Evolutionary conservation across 1,140 invertebrate species (phyloP), one percentile per base, ranked within the genome.

Genomic region (Arctopsyche grandis): DNA sequence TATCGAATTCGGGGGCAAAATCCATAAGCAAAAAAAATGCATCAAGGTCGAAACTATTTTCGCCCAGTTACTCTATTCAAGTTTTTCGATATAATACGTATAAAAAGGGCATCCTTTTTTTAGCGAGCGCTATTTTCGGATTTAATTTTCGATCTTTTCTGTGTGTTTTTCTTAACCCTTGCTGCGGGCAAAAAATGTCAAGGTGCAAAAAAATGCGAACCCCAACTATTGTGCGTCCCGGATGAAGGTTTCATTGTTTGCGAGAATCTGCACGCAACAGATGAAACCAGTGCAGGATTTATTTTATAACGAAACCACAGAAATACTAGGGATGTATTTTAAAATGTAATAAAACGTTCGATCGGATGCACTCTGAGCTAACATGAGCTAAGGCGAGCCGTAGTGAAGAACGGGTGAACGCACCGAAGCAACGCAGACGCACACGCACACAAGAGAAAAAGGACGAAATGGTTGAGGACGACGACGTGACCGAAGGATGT

Each of bases 111-210:
- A 69, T 77, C 69, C 75, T 81, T 75, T 81, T 81, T 81, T 79
- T 79, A 79, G 74, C 70, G 78, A 22, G 46, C 48, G 16, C 74
- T 69, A 46, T 80, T 74, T 48, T 77, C 63, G 14, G 48, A 58
- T 78, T 78, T 81, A 79, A 81, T 81, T 79, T 81, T 77, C 80
- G 77, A 81, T 81, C 80, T 78, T 76, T 81, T 81, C 24, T 58
- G 10, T 77, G 48, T 76, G 48, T 73, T 66, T 73, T 76, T 69
- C 66, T 81, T 81, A 81, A 81, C 80, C 80, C 80, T 79, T 81
- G 48, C 48, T 52, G 80, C 76, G 77, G 77, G 22, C 75, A 82
- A 81, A 81, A 80, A 79, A 79, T 69, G 29, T 19, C 10, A 16
- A 60, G 52, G n/a, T 44, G 48, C 24, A 66, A 63, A 60, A 71